Evolutionary conservation across 2,888 invertebrate genomes (phyloP), one percentile per base, ranked within the genome.

Genomic region (Drosophila suboccidentalis): DNA sequence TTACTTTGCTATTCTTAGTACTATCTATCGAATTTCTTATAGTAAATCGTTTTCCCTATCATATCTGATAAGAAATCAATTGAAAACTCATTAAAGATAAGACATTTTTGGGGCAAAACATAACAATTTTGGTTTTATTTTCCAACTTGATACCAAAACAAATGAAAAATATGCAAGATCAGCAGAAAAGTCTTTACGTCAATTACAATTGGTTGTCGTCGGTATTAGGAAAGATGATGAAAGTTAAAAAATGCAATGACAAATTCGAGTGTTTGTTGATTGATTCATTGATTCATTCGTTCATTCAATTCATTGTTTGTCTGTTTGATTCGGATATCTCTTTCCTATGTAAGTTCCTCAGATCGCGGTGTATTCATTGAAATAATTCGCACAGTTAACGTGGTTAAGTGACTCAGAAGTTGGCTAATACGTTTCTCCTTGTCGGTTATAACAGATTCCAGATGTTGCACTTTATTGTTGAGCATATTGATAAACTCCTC

Each of bases 371-470:
- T 4, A 36, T 76, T 64, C 68, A 78, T 76, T 32, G 81, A 58
- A 19, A 91, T 77, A 58, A 87, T 89, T 74, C 82, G 85, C 70
- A 78, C 78, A 22, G 80, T 80, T 34, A 91, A 58, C 47, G 80
- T 87, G 3, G 82, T 74, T 58, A 92, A 46, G 61, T 91, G 89
- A 0, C 78, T 60, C 22, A 82, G 82, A 15, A 92, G 67, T 44
- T 91, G 88, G 6, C 86, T 85, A 38, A 92, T 91, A 19, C 91
- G 86, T 38, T 90, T 85, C 6, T 87, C 82, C 76, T 91, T 92
- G 46, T 80, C 72, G 3, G 89, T 58, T 3, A 90, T 51, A 50
- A 85, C 90, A 64, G 34, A 13, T 6, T 92, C 90, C 51, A 92
- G 75, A 73, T 91, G 89, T 5, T 80, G 64, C 1, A 84, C 53